phyloP scores from a whole-genome alignment of 2,888 invertebrate genomes.

The Chymomyza fuscimana region DNA sequence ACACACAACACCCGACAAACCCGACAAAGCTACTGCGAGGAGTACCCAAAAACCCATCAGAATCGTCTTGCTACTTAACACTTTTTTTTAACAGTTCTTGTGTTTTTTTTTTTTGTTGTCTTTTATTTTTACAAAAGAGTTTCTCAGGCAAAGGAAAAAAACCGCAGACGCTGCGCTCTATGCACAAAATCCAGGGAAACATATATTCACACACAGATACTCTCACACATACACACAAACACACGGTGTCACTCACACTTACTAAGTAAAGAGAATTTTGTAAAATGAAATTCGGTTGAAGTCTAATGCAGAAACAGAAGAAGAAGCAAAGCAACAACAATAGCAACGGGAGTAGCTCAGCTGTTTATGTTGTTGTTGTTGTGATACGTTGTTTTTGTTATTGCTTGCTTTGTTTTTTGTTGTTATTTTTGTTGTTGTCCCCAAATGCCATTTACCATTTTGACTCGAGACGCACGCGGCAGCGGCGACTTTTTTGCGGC shows the following conservation, averaged over 20 bases:
- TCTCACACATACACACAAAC: background rate
- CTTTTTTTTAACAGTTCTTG: conserved; percentile 24
- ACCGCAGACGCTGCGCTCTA: conserved; percentile 36
- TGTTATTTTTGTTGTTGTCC: conserved; percentile 44
- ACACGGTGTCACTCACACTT: conserved; percentile 17
- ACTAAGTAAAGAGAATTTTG: conserved; percentile 32
- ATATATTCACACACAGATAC: background rate
- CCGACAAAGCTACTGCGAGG: conserved; percentile 2
- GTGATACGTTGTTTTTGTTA: background rate
- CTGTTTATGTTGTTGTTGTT: conserved; percentile 45
- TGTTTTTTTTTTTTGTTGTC: background rate
- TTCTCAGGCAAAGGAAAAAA: conserved; percentile 18
- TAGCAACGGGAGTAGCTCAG: conserved; percentile 42
- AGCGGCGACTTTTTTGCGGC: background rate
- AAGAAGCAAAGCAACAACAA: background rate
- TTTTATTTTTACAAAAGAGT: conserved; percentile 2
- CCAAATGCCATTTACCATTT: conserved; percentile 70
- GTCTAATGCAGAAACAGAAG: background rate
- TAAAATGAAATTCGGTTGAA: conserved; percentile 47
- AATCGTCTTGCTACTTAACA: conserved; percentile 39
- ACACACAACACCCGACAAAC: conserved; percentile 23
- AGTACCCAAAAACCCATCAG: conserved; percentile 10
- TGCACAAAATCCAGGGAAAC: conserved; percentile 4
- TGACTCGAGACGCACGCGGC: conserved; percentile 58
- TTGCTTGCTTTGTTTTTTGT: conserved; percentile 11